Percentiles rank a stretch among this genome's conserved stretches.
Conservation (phyloP, 2,113 vertebrate species). For the Sylvia atricapilla region DNA sequence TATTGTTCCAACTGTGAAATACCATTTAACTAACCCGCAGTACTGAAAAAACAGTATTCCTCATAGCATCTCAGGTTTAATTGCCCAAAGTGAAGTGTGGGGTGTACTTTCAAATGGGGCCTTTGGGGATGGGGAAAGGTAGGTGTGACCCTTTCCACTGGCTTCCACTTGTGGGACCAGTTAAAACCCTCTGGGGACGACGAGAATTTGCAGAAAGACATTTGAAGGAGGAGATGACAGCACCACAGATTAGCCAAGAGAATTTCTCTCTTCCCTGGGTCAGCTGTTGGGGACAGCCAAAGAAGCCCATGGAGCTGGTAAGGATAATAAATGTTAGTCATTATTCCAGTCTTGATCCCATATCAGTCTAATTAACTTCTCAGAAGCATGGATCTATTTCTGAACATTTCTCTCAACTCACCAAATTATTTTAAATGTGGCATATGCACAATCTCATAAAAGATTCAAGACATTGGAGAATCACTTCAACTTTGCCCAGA, state of each 20-base stretch:
- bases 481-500: neutral
- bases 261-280: neutral
- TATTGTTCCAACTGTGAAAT: constrained; percentile 9
- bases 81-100: neutral
- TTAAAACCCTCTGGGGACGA: neutral
- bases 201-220: neutral
- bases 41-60: neutral
- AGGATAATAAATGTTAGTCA: constrained; percentile 47
- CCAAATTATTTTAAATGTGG: constrained; percentile 16
- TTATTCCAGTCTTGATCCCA: constrained; percentile 35
- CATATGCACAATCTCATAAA: constrained; percentile 9
- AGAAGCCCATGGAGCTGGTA: neutral
- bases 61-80: neutral
- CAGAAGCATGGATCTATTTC: constrained; percentile 43
- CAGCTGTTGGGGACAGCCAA: constrained; percentile 15
- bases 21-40: neutral
- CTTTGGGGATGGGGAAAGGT: neutral
- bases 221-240: neutral
- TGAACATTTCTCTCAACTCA: constrained; percentile 36
- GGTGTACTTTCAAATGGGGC: neutral
- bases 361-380: constrained; percentile 41
- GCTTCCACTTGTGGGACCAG: neutral
- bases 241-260: neutral
- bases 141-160: neutral
- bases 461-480: constrained; percentile 24